These are phyloP conservation scores for Steromphala cineraria DNA, from an alignment of 2,888 invertebrate species.

Conservation along the genomic window DNA sequence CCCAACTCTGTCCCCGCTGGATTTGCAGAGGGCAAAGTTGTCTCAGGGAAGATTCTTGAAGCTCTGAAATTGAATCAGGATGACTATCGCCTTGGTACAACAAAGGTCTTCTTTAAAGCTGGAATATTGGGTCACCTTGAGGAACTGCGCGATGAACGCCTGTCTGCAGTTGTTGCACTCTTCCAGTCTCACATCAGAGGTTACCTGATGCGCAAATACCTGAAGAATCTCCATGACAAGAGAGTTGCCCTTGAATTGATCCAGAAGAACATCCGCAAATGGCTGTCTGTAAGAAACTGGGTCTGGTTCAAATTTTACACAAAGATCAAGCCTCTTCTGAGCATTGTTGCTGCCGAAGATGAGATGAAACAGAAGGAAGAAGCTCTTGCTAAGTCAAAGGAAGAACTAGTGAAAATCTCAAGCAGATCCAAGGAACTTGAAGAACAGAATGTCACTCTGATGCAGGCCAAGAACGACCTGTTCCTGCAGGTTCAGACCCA, in stretches of 20 bases:
- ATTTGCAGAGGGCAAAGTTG: constrained; percentile 79
- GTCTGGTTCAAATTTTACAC: constrained; percentile 99
- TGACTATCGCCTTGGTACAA: constrained; percentile 97
- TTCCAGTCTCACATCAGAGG: constrained; percentile 92
- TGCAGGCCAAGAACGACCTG: constrained; percentile 95
- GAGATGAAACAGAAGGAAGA: constrained; percentile 97
- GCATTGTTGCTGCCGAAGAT: constrained; percentile 98
- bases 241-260: constrained; percentile 96
- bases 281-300: constrained; percentile 99
- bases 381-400: constrained; percentile 95
- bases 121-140: constrained; percentile 99
- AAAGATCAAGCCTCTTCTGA: constrained; percentile 87
- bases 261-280: constrained; percentile 99
- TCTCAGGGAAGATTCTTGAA: constrained; percentile 80
- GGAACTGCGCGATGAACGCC: constrained; percentile 99
- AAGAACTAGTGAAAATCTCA: constrained; percentile 94
- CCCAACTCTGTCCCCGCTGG: constrained; percentile 83
- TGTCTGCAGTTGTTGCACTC: constrained; percentile 97
- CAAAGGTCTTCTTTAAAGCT: constrained; percentile 99
- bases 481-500: constrained; percentile 93
- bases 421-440: constrained; percentile 98
- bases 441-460: constrained; percentile 91
- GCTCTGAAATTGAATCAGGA: constrained; percentile 88
- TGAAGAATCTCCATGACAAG: constrained; percentile 98
- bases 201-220: constrained; percentile 83